phyloP scores from a whole-genome alignment of 2,797 vertebrate species.

The Morus bassanus region DNA sequence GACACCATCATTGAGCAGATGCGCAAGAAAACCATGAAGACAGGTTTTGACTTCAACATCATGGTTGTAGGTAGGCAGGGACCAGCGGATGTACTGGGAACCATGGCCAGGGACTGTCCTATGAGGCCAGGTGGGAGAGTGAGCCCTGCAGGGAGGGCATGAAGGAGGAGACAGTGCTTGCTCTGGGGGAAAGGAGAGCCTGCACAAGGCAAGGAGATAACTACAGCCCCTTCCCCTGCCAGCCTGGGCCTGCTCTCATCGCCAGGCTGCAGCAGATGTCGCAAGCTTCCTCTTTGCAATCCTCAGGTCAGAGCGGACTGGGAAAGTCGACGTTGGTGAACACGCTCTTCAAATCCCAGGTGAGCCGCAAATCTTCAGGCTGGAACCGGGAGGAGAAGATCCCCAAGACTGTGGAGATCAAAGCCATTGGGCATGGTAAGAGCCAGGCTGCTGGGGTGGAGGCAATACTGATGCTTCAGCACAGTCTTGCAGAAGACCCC shows the following conservation, averaged over 20 bases:
- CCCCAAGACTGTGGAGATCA: conserved; percentile 96
- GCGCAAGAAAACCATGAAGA: conserved; percentile 99
- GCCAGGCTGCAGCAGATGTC: not conserved
- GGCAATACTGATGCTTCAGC: not conserved
- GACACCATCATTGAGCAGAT: conserved; percentile 99
- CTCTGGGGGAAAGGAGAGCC: not conserved
- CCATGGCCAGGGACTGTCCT: not conserved
- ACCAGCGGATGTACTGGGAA: not conserved
- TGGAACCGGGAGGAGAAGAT: conserved; percentile 96
- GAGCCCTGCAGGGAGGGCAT: not conserved
- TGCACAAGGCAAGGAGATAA: not conserved
- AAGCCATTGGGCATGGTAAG: conserved; percentile 92
- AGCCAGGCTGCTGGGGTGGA: not conserved
- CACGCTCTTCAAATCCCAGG: conserved; percentile 97
- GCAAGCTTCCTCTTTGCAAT: not conserved
- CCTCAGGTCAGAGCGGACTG: conserved; percentile 90
- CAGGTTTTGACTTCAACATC: conserved; percentile 97
- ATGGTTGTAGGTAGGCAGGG: conserved; percentile 92
- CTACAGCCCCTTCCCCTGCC: not conserved
- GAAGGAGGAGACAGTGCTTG: not conserved
- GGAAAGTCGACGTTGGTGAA: conserved; percentile 96
- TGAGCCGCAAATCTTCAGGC: conserved; percentile 91
- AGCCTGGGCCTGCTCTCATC: not conserved
- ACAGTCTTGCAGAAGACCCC: not conserved
- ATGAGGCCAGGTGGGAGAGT: not conserved